A percentile compares a stretch with the other conserved stretches of the same genome.
These are phyloP conservation scores for Sycobia sp. DNA, from an alignment of 1,140 invertebrate genomes.

Conservation along the genomic window DNA sequence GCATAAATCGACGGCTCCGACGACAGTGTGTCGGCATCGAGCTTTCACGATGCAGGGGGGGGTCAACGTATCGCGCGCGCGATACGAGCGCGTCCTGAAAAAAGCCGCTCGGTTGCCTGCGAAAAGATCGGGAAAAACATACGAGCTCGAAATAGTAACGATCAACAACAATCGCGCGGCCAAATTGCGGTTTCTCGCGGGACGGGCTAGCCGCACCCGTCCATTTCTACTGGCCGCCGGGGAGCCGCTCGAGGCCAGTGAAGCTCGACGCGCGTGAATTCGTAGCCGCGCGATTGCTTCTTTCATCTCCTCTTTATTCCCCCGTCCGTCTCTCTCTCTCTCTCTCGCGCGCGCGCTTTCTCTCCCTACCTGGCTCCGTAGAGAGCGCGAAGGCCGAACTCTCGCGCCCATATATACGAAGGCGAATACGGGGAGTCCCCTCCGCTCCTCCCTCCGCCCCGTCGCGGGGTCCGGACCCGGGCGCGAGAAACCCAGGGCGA, in stretches of 20 bases:
- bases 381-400: background rate
- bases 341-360: background rate
- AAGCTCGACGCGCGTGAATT: conserved; percentile 2
- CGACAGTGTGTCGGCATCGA: too few species aligned
- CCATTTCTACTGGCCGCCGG: background rate
- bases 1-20: too few species aligned
- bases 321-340: background rate
- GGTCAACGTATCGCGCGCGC: too few species aligned
- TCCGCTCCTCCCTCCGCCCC: background rate
- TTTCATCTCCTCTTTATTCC: background rate
- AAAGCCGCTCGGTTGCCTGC: too few species aligned
- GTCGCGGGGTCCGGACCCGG: conserved; percentile 1
- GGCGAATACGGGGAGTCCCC: too few species aligned
- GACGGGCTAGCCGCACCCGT: conserved; percentile 1
- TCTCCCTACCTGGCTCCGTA: background rate
- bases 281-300: conserved; percentile 17
- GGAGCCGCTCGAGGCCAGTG: background rate
- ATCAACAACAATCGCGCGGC: too few species aligned
- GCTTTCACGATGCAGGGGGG: too few species aligned
- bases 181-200: too few species aligned
- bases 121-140: too few species aligned
- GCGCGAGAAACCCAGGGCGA: conserved; percentile 19
- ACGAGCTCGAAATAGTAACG: too few species aligned
- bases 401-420: too few species aligned
- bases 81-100: too few species aligned